A percentile compares a stretch with the other conserved stretches of the same genome.
Conservation (phyloP, 1,140 invertebrate genomes). For the Musca domestica region DNA sequence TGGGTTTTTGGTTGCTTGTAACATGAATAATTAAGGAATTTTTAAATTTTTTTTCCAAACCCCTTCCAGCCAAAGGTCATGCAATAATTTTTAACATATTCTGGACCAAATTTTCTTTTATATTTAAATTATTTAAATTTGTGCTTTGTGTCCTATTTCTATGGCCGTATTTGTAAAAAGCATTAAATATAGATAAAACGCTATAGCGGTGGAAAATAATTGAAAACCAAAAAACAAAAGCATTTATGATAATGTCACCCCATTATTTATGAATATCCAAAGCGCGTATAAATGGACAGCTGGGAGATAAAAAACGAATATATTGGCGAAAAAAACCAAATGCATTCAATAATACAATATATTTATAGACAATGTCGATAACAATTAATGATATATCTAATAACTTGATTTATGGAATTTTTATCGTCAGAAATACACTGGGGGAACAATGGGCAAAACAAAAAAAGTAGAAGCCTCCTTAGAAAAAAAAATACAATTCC, state of each 20-base stretch:
- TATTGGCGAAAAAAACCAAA: neutral
- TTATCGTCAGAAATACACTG: neutral
- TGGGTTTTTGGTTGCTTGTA: too few species aligned
- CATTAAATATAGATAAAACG: too few species aligned
- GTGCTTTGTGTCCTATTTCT: too few species aligned
- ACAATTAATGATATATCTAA: constrained; percentile 20
- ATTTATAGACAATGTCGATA: neutral
- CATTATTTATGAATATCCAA: neutral
- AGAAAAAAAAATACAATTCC: too few species aligned
- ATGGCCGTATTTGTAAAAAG: too few species aligned
- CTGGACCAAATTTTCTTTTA: too few species aligned
- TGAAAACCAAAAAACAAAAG: neutral
- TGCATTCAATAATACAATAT: constrained; percentile 7
- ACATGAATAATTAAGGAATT: too few species aligned
- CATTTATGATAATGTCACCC: constrained; percentile 11
- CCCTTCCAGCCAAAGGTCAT: too few species aligned
- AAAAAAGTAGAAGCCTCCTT: neutral
- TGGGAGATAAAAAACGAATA: constrained; percentile 1
- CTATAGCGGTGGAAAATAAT: neutral
- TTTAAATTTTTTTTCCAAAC: too few species aligned
- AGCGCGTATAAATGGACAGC: neutral
- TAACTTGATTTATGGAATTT: constrained; percentile 18
- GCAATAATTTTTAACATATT: too few species aligned
- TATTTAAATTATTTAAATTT: too few species aligned
- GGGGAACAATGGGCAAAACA: too few species aligned